phyloP scores from a whole-genome alignment of 2,797 vertebrate species.

The Corythornis leucogaster region DNA sequence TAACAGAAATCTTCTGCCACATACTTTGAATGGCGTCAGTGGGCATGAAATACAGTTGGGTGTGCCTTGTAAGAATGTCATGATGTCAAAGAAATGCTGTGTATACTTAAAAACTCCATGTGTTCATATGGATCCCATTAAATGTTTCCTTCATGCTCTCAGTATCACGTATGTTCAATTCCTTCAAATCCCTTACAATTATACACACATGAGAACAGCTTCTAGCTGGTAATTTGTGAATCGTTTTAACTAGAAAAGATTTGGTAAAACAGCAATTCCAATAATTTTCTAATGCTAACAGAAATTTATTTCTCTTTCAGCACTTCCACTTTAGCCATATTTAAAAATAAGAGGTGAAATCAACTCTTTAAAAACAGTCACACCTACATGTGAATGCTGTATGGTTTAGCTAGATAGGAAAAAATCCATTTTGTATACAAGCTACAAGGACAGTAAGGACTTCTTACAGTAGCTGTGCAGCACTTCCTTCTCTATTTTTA shows the following conservation, averaged over 20 bases:
- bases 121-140: not conserved
- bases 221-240: not conserved
- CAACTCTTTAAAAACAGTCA: not conserved
- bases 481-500: not conserved
- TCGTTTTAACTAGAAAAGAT: not conserved
- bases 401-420: not conserved
- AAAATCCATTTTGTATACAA: constrained; percentile 5
- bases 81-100: not conserved
- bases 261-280: not conserved
- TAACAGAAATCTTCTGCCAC: not conserved
- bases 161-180: not conserved
- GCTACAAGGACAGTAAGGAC: not conserved
- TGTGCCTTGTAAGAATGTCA: not conserved
- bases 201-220: not conserved
- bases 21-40: not conserved
- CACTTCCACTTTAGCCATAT: not conserved
- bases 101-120: not conserved
- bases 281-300: not conserved
- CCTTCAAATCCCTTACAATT: not conserved
- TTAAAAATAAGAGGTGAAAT: not conserved
- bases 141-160: constrained; percentile 21
- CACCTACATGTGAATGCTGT: not conserved
- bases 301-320: not conserved
- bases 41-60: not conserved
- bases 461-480: not conserved